These are phyloP conservation scores for Sarcophaga caerulescens DNA, from an alignment of 2,888 invertebrate species.

Conservation along the genomic window DNA sequence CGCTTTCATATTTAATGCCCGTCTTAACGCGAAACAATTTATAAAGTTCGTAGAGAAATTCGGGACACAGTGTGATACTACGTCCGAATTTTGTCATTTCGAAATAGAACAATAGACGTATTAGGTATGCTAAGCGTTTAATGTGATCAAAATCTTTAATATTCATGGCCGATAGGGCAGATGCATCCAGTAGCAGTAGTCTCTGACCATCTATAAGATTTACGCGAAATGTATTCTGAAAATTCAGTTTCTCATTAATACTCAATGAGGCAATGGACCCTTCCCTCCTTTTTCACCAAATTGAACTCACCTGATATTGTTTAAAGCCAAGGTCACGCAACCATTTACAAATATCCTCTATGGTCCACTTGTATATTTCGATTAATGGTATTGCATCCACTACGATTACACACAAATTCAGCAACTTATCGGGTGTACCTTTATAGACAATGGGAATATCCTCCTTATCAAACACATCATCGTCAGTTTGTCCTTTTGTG, in stretches of 20 bases:
- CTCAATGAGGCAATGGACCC: background rate
- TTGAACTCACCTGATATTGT: conserved; percentile 81
- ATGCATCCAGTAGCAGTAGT: conserved; percentile 82
- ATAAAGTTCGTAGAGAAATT: conserved; percentile 82
- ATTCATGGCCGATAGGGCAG: conserved; percentile 81
- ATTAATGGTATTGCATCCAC: conserved; percentile 81
- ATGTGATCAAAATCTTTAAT: conserved; percentile 82
- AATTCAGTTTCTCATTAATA: background rate
- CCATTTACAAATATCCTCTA: conserved; percentile 82
- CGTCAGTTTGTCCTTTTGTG: conserved; percentile 77
- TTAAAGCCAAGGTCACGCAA: conserved; percentile 81
- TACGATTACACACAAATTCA: conserved; percentile 76
- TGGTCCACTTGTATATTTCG: conserved; percentile 82
- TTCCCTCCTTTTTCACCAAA: background rate
- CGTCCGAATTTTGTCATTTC: conserved; percentile 81
- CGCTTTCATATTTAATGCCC: conserved; percentile 82
- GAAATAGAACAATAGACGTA: conserved; percentile 81
- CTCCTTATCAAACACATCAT: conserved; percentile 63
- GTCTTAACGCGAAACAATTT: conserved; percentile 82
- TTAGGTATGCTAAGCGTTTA: conserved; percentile 75
- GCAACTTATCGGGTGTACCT: conserved; percentile 81
- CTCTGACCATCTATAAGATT: conserved; percentile 82
- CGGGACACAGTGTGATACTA: conserved; percentile 81
- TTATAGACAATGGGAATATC: conserved; percentile 73
- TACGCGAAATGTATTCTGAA: conserved; percentile 80